Evolutionary conservation across 2,888 invertebrate species (phyloP).

Genomic region (Drosophila longiperda): DNA sequence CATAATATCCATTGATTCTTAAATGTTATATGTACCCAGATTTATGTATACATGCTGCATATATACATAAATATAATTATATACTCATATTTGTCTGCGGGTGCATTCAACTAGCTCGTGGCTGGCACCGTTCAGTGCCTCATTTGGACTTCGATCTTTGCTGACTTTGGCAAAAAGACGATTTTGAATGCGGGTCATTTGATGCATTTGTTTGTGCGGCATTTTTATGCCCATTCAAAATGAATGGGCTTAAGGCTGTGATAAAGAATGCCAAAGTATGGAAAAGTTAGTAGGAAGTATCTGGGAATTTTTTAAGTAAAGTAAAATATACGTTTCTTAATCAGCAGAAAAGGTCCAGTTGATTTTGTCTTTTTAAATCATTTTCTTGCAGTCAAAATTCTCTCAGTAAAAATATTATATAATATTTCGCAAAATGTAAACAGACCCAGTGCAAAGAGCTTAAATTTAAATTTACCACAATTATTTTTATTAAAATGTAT

Average conservation of each 20-base stretch:
- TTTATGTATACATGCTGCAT: neutral
- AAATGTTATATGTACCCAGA: neutral
- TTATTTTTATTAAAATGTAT: no score
- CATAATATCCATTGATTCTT: conserved; percentile 19
- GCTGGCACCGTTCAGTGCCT: conserved; percentile 26
- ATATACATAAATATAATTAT: conserved; percentile 6
- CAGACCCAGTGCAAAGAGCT: no score
- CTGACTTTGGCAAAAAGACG: conserved; percentile 56
- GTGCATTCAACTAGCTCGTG: conserved; percentile 64
- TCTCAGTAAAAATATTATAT: no score
- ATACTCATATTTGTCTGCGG: conserved; percentile 34
- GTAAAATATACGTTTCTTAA: neutral
- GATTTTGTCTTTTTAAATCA: neutral
- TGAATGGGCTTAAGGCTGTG: neutral
- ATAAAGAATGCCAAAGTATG: neutral
- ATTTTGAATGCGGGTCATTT: conserved; percentile 76
- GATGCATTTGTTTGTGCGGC: conserved; percentile 39
- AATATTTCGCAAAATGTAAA: no score
- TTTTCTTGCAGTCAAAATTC: no score
- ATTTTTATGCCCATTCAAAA: neutral
- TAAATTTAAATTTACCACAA: no score
- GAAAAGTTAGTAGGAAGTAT: neutral
- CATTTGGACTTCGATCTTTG: conserved; percentile 66
- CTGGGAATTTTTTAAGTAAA: neutral
- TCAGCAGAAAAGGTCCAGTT: neutral